Conservation (phyloP, 2,797 vertebrate genomes). For the Lacerta viridis region DNA sequence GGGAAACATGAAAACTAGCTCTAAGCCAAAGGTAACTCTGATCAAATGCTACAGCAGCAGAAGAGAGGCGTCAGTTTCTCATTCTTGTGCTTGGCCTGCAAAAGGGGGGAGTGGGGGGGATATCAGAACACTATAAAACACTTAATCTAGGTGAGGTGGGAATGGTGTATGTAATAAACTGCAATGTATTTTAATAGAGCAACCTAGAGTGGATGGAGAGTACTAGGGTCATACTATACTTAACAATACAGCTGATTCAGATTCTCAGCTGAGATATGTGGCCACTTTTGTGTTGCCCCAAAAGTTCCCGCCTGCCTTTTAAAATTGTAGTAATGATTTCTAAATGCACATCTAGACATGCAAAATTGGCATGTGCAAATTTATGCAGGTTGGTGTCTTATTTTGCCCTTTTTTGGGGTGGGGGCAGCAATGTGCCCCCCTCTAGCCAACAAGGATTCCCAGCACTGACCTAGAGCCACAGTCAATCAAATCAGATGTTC, state of each 20-base stretch:
- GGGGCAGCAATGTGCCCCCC: too few relatives aligned
- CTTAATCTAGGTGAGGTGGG: not conserved
- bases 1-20: slow-evolving; percentile 3
- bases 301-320: too few relatives aligned
- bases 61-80: slow-evolving; percentile 9
- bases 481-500: too few relatives aligned
- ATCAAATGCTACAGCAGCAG: slow-evolving; percentile 41
- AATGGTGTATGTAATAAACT: too few relatives aligned
- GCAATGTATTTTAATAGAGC: not conserved
- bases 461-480: too few relatives aligned
- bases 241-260: not conserved
- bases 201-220: too few relatives aligned
- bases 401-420: not conserved
- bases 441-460: too few relatives aligned
- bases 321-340: too few relatives aligned
- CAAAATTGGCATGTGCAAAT: not conserved
- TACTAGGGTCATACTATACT: not conserved
- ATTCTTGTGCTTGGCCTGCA: not conserved
- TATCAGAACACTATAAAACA: not conserved
- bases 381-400: not conserved
- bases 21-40: slow-evolving; percentile 53
- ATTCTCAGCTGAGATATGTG: too few relatives aligned
- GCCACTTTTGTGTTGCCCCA: too few relatives aligned
- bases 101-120: not conserved
- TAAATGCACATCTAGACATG: not conserved